A percentile compares a stretch with the other conserved stretches of the same genome.
These are phyloP conservation scores for Amphipyra tragopoginis DNA, from an alignment of 2,888 invertebrate genomes.

Conservation along the genomic window DNA sequence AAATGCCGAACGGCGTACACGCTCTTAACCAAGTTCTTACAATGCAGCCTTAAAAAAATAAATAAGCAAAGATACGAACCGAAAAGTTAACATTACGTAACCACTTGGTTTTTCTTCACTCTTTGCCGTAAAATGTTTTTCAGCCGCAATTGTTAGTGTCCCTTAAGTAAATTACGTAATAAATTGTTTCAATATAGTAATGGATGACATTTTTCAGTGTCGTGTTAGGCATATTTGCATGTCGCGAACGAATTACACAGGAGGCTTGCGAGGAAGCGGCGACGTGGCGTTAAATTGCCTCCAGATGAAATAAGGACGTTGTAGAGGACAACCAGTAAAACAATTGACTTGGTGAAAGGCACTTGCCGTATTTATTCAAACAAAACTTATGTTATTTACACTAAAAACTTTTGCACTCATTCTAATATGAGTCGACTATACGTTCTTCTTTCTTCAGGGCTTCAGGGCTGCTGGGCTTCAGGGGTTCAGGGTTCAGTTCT, in stretches of 20 bases:
- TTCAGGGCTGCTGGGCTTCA: no score
- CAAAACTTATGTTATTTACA: no score
- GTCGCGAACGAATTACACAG: constrained; percentile 73
- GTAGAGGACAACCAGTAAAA: no score
- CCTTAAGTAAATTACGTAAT: constrained; percentile 56
- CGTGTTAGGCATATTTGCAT: constrained; percentile 70
- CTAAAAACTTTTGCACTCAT: no score
- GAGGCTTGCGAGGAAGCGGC: constrained; percentile 79
- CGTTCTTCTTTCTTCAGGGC: no score
- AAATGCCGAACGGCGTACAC: no score
- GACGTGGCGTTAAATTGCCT: constrained; percentile 87
- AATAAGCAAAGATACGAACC: background rate
- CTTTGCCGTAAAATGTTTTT: background rate
- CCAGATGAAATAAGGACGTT: constrained; percentile 65
- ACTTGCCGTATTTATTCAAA: no score
- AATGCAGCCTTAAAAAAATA: no score
- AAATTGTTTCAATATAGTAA: constrained; percentile 73
- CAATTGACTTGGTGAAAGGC: no score
- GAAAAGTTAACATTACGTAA: background rate
- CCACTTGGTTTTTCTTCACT: background rate
- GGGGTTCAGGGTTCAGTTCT: no score
- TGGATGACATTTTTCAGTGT: constrained; percentile 74
- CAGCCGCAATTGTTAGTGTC: background rate
- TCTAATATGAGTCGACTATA: no score
- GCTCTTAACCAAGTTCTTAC: no score